A percentile compares a stretch with the other conserved stretches of the same genome.
Conservation (phyloP, 2,888 invertebrate genomes). For the Lasioglossum vierecki region DNA sequence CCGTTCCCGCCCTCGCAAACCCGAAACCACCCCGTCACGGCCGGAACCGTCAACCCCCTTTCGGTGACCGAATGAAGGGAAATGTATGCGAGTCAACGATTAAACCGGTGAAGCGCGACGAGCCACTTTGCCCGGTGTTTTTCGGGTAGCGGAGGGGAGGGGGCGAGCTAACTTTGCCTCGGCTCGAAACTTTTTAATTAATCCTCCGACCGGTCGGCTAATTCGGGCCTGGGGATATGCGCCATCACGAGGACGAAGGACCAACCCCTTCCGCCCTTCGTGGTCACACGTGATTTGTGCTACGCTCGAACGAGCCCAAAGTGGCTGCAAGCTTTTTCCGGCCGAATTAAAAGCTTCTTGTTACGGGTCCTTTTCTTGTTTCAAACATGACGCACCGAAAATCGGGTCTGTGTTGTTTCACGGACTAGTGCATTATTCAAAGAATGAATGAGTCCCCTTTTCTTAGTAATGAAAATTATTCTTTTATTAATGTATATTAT, state of each 20-base stretch:
- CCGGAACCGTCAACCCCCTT: conserved; percentile 7
- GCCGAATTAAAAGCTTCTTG: conserved; percentile 4
- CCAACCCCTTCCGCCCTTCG: not conserved
- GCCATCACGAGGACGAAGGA: conserved; percentile 11
- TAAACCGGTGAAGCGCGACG: conserved; percentile 12
- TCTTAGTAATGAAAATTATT: not conserved
- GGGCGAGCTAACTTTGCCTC: conserved; percentile 37
- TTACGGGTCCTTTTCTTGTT: not conserved
- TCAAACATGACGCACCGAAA: not conserved
- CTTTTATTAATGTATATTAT: not conserved
- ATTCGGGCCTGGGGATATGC: conserved; percentile 16
- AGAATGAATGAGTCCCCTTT: not conserved
- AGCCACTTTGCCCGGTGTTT: conserved; percentile 37
- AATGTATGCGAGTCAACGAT: conserved; percentile 41
- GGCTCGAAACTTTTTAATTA: conserved; percentile 61
- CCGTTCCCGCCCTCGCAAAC: not conserved
- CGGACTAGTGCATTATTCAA: not conserved
- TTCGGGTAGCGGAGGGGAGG: not conserved
- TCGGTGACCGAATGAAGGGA: conserved; percentile 17
- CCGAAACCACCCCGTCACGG: not conserved
- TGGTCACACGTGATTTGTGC: conserved; percentile 14
- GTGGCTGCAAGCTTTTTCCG: not conserved
- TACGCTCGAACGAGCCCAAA: not conserved
- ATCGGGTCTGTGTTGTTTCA: not conserved
- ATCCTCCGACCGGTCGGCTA: conserved; percentile 36